Evolutionary conservation across 64 coral and sea anemone genomes (phyloP), one percentile per base, ranked within the genome.

Genomic region (Catalaphyllia jardinei): DNA sequence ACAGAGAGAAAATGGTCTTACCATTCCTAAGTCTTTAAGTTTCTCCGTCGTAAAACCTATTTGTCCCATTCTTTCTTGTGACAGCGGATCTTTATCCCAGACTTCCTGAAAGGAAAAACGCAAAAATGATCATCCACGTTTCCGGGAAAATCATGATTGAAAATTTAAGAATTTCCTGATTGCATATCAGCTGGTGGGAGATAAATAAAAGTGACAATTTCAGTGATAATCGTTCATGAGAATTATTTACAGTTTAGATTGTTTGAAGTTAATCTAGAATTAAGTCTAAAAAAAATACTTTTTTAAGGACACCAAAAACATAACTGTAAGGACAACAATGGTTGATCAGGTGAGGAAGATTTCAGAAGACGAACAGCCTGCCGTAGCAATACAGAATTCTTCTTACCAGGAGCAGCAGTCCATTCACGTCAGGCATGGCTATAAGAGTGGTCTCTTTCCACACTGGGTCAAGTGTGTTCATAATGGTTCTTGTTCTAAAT

Each of bases 1-100:
- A 11, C 4, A 11, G 0, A 6, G 22, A 69, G 20, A 6, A 10
- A 17, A n/a, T 62, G 27, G 27, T 18, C 62, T 59, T 72, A 94
- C 93, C 78, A 69, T 94, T 33, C 75, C 87, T 63, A 86, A 59
- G 7, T 86, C 81, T 77, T 90, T 86, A 1, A 94, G 81, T 76
- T 78, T 74, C 29, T 63, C 72, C 15, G 79, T 52, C 8, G 51
- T 94, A 62, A 94, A 90, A 7, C 52, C 67, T 18, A 78, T 8
- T n/a, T 67, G 72, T 8, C 93, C 93, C 93, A 94, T 94, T 87
- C 85, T 90, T 49, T 94, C 93, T 86, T 94, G 93, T 20, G 87
- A 67, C 11, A 94, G 28, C 30, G 88, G 76, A 52, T 94, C 93
- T 57, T 94, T 94, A 65, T 94, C 93, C 93, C 93, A 94, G 1